A percentile compares a stretch with the other conserved stretches of the same genome.
Evolutionary conservation across 2,797 vertebrate genomes (phyloP).

Genomic region (Neoniphon sammara): DNA sequence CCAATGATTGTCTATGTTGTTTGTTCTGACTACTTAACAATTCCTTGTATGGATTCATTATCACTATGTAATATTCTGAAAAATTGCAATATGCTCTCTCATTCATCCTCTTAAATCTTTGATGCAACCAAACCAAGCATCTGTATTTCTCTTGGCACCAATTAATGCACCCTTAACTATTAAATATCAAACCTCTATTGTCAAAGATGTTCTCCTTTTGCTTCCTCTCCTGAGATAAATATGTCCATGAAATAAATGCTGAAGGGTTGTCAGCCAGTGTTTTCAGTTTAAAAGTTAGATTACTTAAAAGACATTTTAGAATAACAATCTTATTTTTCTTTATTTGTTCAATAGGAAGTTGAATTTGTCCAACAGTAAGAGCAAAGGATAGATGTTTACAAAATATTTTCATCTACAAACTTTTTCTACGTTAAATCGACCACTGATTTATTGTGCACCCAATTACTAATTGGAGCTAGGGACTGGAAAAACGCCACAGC

Average conservation of each 20-base stretch:
- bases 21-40: not conserved
- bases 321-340: not conserved
- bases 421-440: not conserved
- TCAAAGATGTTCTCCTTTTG: not conserved
- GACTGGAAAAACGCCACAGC: not conserved
- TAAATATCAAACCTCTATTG: not conserved
- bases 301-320: not conserved
- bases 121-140: not conserved
- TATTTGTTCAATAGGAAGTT: not conserved
- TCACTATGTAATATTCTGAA: not conserved
- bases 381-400: not conserved
- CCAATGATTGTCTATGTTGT: no score
- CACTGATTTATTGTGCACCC: not conserved
- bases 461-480: not conserved
- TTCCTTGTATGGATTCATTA: not conserved
- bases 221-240: not conserved
- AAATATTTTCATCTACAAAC: not conserved
- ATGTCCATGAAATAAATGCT: not conserved
- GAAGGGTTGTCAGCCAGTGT: not conserved
- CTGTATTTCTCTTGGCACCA: conserved; percentile 3
- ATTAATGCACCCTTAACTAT: conserved; percentile 1
- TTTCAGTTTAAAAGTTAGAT: not conserved
- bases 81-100: not conserved
- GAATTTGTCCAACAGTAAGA: not conserved
- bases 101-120: not conserved